Evolutionary conservation across 1,140 invertebrate species (phyloP), one percentile per base, ranked within the genome.

Genomic region (Bactericera cockerelli): DNA sequence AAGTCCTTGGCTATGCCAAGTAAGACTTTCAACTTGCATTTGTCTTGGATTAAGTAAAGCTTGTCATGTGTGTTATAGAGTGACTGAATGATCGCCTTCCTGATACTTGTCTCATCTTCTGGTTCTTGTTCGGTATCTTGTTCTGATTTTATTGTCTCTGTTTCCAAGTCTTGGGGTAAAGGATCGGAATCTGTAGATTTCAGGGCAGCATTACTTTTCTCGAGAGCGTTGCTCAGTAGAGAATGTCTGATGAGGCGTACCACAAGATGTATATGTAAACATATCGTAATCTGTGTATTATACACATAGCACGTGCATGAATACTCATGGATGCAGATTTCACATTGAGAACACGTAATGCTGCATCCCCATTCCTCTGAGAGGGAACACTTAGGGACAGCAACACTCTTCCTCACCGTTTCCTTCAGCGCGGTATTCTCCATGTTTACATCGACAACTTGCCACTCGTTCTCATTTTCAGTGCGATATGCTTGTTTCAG

Each of bases 21-120:
- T 6, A 49, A n/a, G 6, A 16, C 22, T 49, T n/a, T 16, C 19
- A 49, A n/a, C 22, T 49, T 49, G 19, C 19, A 10, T 49, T 49
- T n/a, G 19, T 49, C 42, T 49, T 49, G 42, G 3, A 49, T 22
- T n/a, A 49, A n/a, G 19, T 49, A 49, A 16, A 49, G 42, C 19
- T 49, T 49, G 19, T 49, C 42, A 4, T 49, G n/a, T 8, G 42
- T 49, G 19, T 22, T 49, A 8, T 16, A 6, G 3, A 49, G n/a
- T 49, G 42, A 19, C 42, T 49, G 42, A n/a, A 49, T 49, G 22
- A 49, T 49, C 4, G 42, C n/a, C 19, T 49, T 49, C 42, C 42
- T 49, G 3, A 49, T 6, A 4, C 4, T n/a, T 49, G n/a, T n/a
- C n/a, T 19, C 22, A 49, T n/a, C 42, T 31, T 31, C 28, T 31